A percentile compares a stretch with the other conserved stretches of the same genome.
These are phyloP conservation scores for Macrotus californicus DNA, from an alignment of 2,113 vertebrate genomes.

Conservation along the genomic window DNA sequence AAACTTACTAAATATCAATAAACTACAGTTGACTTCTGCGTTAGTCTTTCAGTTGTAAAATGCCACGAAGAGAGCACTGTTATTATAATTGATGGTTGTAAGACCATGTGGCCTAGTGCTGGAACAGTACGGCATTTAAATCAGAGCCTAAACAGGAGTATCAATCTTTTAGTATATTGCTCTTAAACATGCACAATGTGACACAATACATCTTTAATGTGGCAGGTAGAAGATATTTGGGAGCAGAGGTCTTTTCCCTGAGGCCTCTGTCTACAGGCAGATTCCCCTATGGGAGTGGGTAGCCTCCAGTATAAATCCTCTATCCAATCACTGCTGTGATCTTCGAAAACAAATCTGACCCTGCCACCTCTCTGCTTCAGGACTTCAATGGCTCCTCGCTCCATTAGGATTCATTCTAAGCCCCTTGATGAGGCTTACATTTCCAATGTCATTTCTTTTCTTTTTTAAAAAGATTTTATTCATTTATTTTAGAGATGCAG, in stretches of 20 bases:
- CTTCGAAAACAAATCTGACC: conserved; percentile 21
- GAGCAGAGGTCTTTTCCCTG: neutral
- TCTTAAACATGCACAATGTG: neutral
- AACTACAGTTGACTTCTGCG: neutral
- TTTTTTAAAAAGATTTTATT: too few relatives aligned
- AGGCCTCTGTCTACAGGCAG: neutral
- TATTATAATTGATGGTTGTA: neutral
- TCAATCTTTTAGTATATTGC: neutral
- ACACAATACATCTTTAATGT: neutral
- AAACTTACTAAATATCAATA: neutral
- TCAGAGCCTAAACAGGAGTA: neutral
- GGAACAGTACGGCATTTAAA: neutral
- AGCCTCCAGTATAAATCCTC: neutral
- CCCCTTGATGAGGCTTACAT: conserved; percentile 19
- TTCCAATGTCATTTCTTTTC: neutral
- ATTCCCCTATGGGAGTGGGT: neutral
- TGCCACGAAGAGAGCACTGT: neutral
- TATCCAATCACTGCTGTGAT: neutral
- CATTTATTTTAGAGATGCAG: neutral
- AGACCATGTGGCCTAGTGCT: neutral
- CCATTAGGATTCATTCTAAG: neutral
- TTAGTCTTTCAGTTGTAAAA: conserved; percentile 5
- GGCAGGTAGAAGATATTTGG: neutral
- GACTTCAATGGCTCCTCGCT: neutral
- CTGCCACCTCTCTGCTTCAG: neutral